Conservation (phyloP, 2,113 vertebrate genomes). For the mouse (Mus musculus) region GRCm39 chr6:121986001-121986500, state of each 20-base stretch:
- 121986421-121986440: not conserved
- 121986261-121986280: slow-evolving; percentile 58
- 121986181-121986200: slow-evolving; percentile 24
- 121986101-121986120: not conserved
- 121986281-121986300: slow-evolving; percentile 21
- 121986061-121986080: not conserved
- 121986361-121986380: slow-evolving; percentile 84
- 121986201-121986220: not conserved
- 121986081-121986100: not conserved
- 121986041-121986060: not conserved
- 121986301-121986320: slow-evolving; percentile 66
- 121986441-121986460: not conserved
- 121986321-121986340: slow-evolving; percentile 69
- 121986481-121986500: not conserved
- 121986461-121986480: not conserved
- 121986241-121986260: not conserved
- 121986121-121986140: not conserved
- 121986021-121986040: not conserved
- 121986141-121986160: not conserved
- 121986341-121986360: slow-evolving; percentile 77
- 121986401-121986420: not conserved
- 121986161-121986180: too few species aligned
- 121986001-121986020: not conserved
- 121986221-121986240: not conserved
- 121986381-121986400: slow-evolving; percentile 82